These are phyloP conservation scores for Oreortyx pictus DNA, from an alignment of 2,797 vertebrate species.

Conservation along the genomic window DNA sequence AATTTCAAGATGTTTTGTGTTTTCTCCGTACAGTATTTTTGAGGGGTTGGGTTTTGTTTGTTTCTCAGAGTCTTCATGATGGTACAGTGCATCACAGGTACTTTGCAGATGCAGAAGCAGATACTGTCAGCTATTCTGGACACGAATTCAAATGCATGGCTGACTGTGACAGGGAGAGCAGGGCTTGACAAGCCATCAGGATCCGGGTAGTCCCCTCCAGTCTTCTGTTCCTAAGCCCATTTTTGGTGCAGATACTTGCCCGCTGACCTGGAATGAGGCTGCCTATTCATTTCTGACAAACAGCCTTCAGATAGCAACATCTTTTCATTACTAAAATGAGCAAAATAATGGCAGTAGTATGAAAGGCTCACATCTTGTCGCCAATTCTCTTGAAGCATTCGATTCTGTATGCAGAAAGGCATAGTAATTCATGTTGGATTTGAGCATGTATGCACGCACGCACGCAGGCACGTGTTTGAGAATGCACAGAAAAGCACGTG, in stretches of 20 bases:
- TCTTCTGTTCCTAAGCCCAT: neutral
- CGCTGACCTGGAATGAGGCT: constrained; percentile 59
- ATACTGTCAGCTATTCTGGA: neutral
- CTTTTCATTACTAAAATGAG: constrained; percentile 45
- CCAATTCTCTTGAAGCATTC: neutral
- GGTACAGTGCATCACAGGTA: neutral
- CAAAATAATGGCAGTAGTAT: constrained; percentile 43
- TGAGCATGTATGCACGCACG: neutral
- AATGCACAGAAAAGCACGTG: neutral
- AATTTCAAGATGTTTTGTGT: neutral
- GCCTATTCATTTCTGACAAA: constrained; percentile 63
- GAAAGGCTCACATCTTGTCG: constrained; percentile 24
- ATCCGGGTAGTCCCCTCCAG: neutral
- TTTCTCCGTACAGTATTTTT: neutral
- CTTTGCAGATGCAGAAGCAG: neutral
- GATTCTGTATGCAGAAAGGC: neutral
- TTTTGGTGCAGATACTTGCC: constrained; percentile 50
- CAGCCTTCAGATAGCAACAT: constrained; percentile 45
- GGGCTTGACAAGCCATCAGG: neutral
- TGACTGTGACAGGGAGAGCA: neutral
- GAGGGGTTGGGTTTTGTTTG: neutral
- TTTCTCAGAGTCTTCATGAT: neutral
- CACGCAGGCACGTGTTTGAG: fast-evolving
- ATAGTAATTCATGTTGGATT: neutral
- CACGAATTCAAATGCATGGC: neutral